Evolutionary conservation across 1,140 invertebrate species (phyloP).

Genomic region (Antheraea mylitta): DNA sequence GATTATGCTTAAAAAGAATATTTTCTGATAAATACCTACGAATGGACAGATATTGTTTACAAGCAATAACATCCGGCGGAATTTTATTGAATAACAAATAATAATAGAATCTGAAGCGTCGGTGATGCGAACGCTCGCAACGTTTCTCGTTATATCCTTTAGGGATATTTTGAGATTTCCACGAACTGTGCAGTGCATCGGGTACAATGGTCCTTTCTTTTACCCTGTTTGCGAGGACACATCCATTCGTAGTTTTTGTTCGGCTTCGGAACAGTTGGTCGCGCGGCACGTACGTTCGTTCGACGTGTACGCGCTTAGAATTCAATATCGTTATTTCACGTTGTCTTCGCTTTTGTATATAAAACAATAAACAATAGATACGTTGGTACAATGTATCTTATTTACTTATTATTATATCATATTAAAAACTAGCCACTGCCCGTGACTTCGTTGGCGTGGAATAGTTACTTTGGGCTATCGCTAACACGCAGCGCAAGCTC

Average conservation of each 20-base stretch:
- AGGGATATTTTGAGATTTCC: conserved; percentile 54
- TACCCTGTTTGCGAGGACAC: conserved; percentile 41
- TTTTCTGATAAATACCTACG: conserved; percentile 8
- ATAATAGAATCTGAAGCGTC: conserved; percentile 31
- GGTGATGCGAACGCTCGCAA: conserved; percentile 33
- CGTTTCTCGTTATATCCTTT: conserved; percentile 54
- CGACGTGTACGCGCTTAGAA: conserved; percentile 46
- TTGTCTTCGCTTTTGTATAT: conserved; percentile 35
- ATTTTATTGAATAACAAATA: conserved; percentile 35
- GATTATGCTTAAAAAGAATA: conserved; percentile 8
- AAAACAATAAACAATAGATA: conserved; percentile 31
- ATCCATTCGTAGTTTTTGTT: conserved; percentile 54
- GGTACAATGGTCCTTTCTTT: conserved; percentile 43
- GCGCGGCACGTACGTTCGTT: conserved; percentile 47
- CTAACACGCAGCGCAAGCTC: no score
- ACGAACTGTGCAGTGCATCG: conserved; percentile 44
- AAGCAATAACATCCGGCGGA: conserved; percentile 28
- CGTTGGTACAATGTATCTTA: conserved; percentile 31
- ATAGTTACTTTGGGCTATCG: no score
- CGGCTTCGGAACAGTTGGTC: conserved; percentile 44
- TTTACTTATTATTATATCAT: conserved; percentile 3
- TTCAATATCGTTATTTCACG: conserved; percentile 54
- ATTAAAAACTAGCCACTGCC: no score
- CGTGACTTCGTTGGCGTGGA: no score
- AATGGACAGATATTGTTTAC: conserved; percentile 22